A percentile compares a stretch with the other conserved stretches of the same genome.
These are phyloP conservation scores for Sandelia bainsii DNA, from an alignment of 2,797 vertebrate species.

Conservation along the genomic window DNA sequence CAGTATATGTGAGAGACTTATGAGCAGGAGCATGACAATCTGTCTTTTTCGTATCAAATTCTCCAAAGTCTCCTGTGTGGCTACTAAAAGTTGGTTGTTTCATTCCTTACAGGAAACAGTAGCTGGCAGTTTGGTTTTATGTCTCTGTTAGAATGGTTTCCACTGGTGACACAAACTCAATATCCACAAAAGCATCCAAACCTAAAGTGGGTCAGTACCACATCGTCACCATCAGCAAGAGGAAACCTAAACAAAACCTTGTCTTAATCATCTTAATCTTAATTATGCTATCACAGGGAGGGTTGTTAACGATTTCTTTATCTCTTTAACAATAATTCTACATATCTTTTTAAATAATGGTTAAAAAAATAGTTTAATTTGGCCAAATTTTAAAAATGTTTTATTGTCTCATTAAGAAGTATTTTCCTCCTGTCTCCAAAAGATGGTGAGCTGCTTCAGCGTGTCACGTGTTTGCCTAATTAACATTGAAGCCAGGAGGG, in stretches of 20 bases:
- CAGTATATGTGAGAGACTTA: no score
- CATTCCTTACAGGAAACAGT: slow-evolving; percentile 6
- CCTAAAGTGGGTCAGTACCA: background rate
- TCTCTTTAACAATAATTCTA: background rate
- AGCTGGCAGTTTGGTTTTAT: slow-evolving; percentile 29
- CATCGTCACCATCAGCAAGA: background rate
- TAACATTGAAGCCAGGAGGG: slow-evolving; percentile 31
- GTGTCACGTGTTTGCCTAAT: slow-evolving; percentile 21
- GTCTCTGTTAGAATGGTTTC: slow-evolving; percentile 6
- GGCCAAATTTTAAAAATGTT: background rate
- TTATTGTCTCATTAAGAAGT: slow-evolving; percentile 2
- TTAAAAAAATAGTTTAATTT: background rate
- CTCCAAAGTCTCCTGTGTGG: background rate
- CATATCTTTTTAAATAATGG: background rate
- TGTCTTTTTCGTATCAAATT: slow-evolving; percentile 9
- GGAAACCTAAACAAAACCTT: no score
- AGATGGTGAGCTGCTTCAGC: background rate
- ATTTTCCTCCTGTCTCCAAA: background rate
- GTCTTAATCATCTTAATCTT: no score
- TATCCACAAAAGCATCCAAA: slow-evolving; percentile 16
- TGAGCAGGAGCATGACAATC: background rate
- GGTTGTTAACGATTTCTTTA: background rate
- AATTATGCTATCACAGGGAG: background rate
- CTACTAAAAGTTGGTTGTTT: slow-evolving; percentile 9
- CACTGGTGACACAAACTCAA: slow-evolving; percentile 20